Conservation (phyloP, 2,113 vertebrate genomes). For the Danionella cerebrum region DNA sequence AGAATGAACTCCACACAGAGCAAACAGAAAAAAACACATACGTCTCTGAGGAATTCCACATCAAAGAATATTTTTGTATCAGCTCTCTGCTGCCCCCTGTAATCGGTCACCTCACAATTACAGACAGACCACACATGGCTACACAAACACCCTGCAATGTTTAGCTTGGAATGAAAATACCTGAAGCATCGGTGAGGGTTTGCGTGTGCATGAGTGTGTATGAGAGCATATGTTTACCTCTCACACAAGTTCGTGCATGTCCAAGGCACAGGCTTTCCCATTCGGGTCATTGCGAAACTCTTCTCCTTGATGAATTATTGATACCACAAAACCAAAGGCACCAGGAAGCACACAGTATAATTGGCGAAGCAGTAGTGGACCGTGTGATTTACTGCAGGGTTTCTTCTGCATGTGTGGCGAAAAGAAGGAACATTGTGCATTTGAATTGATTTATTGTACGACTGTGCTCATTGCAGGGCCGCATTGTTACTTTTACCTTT, state of each 20-base stretch:
- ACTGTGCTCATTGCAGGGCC: not conserved
- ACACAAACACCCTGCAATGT: not conserved
- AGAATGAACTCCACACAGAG: no score
- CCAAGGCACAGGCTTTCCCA: conserved; percentile 5
- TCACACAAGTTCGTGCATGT: conserved; percentile 5
- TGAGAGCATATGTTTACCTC: not conserved
- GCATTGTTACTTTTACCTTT: not conserved
- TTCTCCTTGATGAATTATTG: conserved; percentile 6
- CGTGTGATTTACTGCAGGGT: conserved; percentile 4
- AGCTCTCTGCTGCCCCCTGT: no score
- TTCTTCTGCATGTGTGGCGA: not conserved
- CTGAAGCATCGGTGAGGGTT: not conserved
- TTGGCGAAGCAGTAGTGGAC: conserved; percentile 3
- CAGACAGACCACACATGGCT: not conserved
- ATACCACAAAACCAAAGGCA: not conserved
- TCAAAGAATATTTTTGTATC: no score
- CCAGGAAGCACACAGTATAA: not conserved
- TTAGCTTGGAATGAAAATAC: not conserved
- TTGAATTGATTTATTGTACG: conserved; percentile 8
- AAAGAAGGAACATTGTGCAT: not conserved
- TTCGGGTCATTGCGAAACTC: not conserved
- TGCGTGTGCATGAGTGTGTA: not conserved
- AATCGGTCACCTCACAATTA: conserved; percentile 27
- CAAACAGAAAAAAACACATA: no score
- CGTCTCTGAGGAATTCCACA: no score